These are phyloP conservation scores for Enoplosus armatus DNA, from an alignment of 2,797 vertebrate species.

Conservation along the genomic window DNA sequence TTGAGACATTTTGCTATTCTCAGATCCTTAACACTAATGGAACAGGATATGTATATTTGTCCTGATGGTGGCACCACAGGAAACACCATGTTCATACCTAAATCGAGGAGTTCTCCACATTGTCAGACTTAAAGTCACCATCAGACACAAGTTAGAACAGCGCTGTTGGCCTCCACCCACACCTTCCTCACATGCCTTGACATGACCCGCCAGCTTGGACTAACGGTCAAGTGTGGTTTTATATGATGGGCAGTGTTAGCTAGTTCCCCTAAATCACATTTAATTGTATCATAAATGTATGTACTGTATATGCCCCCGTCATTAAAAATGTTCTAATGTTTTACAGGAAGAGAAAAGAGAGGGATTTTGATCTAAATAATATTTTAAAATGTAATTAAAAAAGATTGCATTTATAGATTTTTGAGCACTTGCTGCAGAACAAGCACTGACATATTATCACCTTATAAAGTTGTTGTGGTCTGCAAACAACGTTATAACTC, in stretches of 20 bases:
- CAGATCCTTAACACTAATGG: neutral
- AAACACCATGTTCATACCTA: constrained; percentile 11
- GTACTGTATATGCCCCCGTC: neutral
- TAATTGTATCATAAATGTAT: constrained; percentile 6
- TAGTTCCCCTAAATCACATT: neutral
- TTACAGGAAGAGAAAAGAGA: neutral
- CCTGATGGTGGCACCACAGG: neutral
- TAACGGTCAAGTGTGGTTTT: neutral
- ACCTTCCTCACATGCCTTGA: constrained; percentile 24
- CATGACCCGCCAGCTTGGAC: constrained; percentile 5
- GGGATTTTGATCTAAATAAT: neutral
- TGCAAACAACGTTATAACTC: neutral
- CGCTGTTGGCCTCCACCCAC: constrained; percentile 8
- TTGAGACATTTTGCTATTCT: constrained; percentile 18
- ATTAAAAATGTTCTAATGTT: neutral
- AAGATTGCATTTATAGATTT: neutral
- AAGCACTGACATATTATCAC: neutral
- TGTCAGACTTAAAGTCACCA: constrained; percentile 6
- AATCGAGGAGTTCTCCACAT: neutral
- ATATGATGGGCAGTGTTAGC: too few species aligned
- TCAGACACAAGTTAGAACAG: too few species aligned
- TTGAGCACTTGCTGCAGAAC: neutral
- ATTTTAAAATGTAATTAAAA: neutral
- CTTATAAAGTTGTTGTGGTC: neutral
- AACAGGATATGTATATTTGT: neutral